Base-by-base conservation (phyloP, 2,797 vertebrate genomes). In the Sebastes jordani region DNA sequence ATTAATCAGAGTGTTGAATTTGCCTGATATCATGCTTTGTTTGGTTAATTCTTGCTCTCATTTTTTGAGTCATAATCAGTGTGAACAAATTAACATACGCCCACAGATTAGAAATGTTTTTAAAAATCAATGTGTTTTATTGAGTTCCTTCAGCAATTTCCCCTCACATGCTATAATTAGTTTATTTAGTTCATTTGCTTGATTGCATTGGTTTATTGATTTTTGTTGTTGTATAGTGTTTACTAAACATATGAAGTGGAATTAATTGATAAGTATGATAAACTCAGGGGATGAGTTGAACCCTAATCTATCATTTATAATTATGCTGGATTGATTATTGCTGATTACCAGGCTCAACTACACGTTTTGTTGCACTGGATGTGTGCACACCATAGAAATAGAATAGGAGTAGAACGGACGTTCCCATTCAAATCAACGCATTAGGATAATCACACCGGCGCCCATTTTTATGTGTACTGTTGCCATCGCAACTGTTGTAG, bases 131-230 rank as follows among this genome's bases (percentile, higher is more conserved):
- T 76, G 23, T 66, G 13, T 60, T 80, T 68, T 46, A 68, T 65
- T 76, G 54, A 32, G 38, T 68, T 84, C 52, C 65, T 70, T n/a
- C 32, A 52, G 38, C 11, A 59, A 32, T 32, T 85, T 56, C 36
- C 18, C 36, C 36, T 74, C 23, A 11, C 60, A 58, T 56, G 22
- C 52, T 73, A 13, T 84, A 80, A 82, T 83, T 78, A 69, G 20
- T 58, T 80, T 42, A 42, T 36, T 63, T 23, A 36, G 61, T 38
- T 11, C 10, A 49, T 84, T 54, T 69, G 70, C 78, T 78, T 81
- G 69, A 83, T 85, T 88, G 74, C 74, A 52, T 56, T 20, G 30
- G 22, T 59, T 72, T 74, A 72, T 81, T 66, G 49, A 76, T 66
- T 73, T 27, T 56, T 49, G 3, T 20, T 49, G 46, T 27, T 7